These are phyloP conservation scores for Marronus borbonicus DNA, from an alignment of 2,888 invertebrate genomes.

Conservation along the genomic window DNA sequence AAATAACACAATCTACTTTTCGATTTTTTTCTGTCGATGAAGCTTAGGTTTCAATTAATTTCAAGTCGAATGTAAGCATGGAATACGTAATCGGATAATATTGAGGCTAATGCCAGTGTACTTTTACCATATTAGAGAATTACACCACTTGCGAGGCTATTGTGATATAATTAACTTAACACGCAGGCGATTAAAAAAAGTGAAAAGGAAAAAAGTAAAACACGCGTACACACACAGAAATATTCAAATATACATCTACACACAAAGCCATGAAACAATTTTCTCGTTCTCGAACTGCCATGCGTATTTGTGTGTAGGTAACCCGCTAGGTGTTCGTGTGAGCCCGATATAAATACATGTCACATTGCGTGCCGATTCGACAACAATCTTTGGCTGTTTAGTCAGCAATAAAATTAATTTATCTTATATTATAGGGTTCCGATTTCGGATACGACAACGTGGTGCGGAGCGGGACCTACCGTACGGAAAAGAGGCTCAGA, in stretches of 20 bases:
- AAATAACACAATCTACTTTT: too few relatives aligned
- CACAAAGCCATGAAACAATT: constrained; percentile 27
- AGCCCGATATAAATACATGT: constrained; percentile 66
- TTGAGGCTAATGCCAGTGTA: too few relatives aligned
- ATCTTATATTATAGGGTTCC: constrained; percentile 65
- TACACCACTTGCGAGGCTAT: neutral
- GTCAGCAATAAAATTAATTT: constrained; percentile 72
- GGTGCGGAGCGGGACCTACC: constrained; percentile 30
- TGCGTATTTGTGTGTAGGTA: constrained; percentile 31
- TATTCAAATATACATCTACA: constrained; percentile 14
- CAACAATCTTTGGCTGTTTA: constrained; percentile 71
- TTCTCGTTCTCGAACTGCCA: constrained; percentile 7
- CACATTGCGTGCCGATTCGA: constrained; percentile 69
- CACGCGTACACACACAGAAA: neutral
- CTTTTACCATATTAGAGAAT: too few relatives aligned
- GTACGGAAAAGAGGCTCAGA: neutral
- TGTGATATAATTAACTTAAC: neutral
- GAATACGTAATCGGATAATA: too few relatives aligned
- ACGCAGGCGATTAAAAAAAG: constrained; percentile 4
- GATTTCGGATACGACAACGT: constrained; percentile 47
- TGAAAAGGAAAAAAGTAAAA: neutral
- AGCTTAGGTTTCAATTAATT: too few relatives aligned
- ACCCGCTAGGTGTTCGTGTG: constrained; percentile 61
- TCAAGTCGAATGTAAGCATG: too few relatives aligned
- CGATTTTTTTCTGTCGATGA: too few relatives aligned